These are phyloP conservation scores for Drosophila subpulchrella DNA, from an alignment of 1,140 invertebrate species.

Conservation along the genomic window DNA sequence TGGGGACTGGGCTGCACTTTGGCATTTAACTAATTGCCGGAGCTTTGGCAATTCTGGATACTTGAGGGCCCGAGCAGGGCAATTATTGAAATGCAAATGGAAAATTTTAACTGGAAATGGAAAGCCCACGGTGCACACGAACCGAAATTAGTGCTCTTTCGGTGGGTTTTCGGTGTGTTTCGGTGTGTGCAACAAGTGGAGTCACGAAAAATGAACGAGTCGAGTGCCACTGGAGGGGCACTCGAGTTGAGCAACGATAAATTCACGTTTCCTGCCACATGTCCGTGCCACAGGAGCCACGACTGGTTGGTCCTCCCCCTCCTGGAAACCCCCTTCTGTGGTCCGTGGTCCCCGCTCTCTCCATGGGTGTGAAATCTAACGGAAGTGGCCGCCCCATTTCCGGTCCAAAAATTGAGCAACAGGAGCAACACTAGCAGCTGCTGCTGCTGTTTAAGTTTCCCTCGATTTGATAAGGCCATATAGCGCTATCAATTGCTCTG, in stretches of 20 bases:
- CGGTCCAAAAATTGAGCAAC: slow-evolving; percentile 46
- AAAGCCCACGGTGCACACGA: slow-evolving; percentile 21
- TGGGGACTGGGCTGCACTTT: slow-evolving; percentile 43
- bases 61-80: slow-evolving; percentile 37
- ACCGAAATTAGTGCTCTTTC: slow-evolving; percentile 30
- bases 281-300: slow-evolving; percentile 62
- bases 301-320: background rate
- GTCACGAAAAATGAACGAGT: slow-evolving; percentile 49
- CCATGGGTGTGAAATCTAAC: slow-evolving; percentile 66
- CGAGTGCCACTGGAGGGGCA: slow-evolving; percentile 45
- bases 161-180: background rate
- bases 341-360: too few species aligned
- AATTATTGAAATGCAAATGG: slow-evolving; percentile 66
- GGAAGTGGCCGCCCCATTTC: slow-evolving; percentile 74
- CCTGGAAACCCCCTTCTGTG: background rate
- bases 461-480: slow-evolving; percentile 29
- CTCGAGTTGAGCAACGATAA: slow-evolving; percentile 71
- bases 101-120: slow-evolving; percentile 42
- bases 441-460: slow-evolving; percentile 28
- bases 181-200: slow-evolving; percentile 36
- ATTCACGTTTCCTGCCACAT: slow-evolving; percentile 77
- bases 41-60: slow-evolving; percentile 45
- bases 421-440: slow-evolving; percentile 21
- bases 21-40: slow-evolving; percentile 54
- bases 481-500: slow-evolving; percentile 44